Evolutionary conservation across 2,888 invertebrate genomes (phyloP), one percentile per base, ranked within the genome.

Genomic region (Arge pagana): DNA sequence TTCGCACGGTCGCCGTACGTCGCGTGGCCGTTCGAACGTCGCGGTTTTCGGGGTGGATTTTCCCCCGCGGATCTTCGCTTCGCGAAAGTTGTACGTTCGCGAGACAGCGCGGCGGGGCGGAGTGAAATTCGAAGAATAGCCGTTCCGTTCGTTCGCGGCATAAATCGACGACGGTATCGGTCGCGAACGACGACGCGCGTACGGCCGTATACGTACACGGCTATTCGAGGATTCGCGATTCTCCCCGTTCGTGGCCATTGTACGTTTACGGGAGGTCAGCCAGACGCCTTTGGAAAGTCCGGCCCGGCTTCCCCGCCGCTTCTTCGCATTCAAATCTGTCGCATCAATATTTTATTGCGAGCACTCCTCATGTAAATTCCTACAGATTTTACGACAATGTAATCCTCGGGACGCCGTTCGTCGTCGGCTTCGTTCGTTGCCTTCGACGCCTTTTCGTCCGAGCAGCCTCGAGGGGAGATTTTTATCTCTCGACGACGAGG

Each of bases 321-420:
- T 59, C 50, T 39, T 26, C 57, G 60, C 59, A 68, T 66, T 65
- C 65, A 62, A 66, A 64, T 63, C 59, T 57, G 53, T 19, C 52
- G 60, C 69, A 66, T 70, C 69, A 68, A 68, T 70, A 67, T 69
- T 71, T 70, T 71, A 71, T 67, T 68, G 62, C 68, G 50, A 55
- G 55, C 64, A 67, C 60, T 67, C 65, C 65, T 65, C 68, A 69
- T 72, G 73, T 68, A 71, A 72, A 74, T 74, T 73, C 59, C 52
- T 54, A 50, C 59, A 62, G 67, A 71, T 70, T 69, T 69, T 68
- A 69, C 61, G 69, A 74, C 70, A 70, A 71, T 73, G 72, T 75
- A 74, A 72, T 73, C 69, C 71, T 63, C 66, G 59, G 58, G 53
- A 58, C 50, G 50, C 41, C 41, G n/a, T 40, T 31, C 62, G 54